phyloP scores from a whole-genome alignment of 2,113 vertebrate genomes.

The Odocoileus virginianus region DNA sequence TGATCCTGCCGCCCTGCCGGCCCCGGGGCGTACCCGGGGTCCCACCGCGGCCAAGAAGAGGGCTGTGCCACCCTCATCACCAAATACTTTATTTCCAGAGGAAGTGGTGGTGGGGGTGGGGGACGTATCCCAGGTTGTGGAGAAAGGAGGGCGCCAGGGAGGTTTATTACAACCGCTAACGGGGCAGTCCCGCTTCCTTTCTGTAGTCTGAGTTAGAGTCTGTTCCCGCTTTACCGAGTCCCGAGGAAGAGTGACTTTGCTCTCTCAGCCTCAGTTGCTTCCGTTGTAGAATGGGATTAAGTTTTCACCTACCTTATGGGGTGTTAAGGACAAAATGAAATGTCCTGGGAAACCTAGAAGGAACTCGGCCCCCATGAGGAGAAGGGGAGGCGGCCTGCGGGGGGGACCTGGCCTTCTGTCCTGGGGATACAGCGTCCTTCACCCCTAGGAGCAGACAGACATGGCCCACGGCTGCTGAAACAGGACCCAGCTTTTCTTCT shows the following conservation, averaged over 20 bases:
- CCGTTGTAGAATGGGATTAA: neutral
- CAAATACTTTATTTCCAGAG: neutral
- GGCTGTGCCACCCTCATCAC: neutral
- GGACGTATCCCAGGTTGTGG: neutral
- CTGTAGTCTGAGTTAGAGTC: neutral
- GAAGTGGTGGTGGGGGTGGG: neutral
- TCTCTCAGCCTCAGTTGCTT: neutral
- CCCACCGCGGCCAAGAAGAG: neutral
- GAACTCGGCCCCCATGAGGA: neutral
- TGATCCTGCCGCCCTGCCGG: neutral
- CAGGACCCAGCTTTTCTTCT: neutral
- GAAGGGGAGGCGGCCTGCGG: neutral
- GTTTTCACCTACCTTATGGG: neutral
- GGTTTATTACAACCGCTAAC: neutral
- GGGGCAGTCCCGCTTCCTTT: neutral
- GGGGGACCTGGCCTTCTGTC: neutral
- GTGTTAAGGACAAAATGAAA: neutral
- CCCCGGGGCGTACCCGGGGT: neutral
- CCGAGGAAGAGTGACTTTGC: neutral
- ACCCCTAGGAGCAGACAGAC: neutral
- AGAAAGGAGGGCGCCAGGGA: neutral
- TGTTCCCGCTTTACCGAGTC: neutral
- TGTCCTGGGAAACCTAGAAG: neutral
- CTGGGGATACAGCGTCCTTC: neutral
- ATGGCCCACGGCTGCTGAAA: slow-evolving; percentile 6